These are phyloP conservation scores for Ruditapes philippinarum DNA, from an alignment of 1,140 invertebrate genomes.

Conservation along the genomic window DNA sequence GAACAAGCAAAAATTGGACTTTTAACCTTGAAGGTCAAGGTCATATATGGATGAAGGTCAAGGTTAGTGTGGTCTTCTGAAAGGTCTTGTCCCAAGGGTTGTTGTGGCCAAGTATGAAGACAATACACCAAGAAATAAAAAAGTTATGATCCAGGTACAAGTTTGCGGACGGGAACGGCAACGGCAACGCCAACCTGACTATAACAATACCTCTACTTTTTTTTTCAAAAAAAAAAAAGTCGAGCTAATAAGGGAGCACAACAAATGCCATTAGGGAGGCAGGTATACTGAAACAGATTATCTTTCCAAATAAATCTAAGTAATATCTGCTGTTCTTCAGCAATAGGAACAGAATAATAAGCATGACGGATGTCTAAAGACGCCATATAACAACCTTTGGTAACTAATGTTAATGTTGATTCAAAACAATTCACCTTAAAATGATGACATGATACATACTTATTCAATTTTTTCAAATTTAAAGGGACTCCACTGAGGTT, in stretches of 20 bases:
- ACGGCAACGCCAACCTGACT: too few species aligned
- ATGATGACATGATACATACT: conserved; percentile 60
- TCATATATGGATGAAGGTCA: too few species aligned
- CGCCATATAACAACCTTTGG: conserved; percentile 11
- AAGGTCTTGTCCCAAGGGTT: too few species aligned
- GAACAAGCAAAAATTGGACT: too few species aligned
- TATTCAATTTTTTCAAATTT: conserved; percentile 54
- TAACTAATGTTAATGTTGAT: conserved; percentile 60
- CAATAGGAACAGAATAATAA: conserved; percentile 10
- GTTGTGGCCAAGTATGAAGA: too few species aligned
- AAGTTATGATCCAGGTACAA: conserved; percentile 60
- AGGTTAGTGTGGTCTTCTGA: too few species aligned
- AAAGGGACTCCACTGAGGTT: too few species aligned
- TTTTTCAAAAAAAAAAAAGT: too few species aligned
- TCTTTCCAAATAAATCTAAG: background rate
- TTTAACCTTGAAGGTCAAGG: too few species aligned
- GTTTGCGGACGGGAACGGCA: too few species aligned
- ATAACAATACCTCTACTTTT: too few species aligned
- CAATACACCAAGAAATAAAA: too few species aligned
- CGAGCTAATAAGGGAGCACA: conserved; percentile 50
- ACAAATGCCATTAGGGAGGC: background rate
- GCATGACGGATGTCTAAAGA: conserved; percentile 5
- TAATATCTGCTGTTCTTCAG: background rate
- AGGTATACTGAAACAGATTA: background rate
- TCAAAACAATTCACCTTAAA: conserved; percentile 74